A percentile compares a stretch with the other conserved stretches of the same genome.
Evolutionary conservation across 2,113 vertebrate genomes (phyloP).

Genomic region (Cercocebus atys): DNA sequence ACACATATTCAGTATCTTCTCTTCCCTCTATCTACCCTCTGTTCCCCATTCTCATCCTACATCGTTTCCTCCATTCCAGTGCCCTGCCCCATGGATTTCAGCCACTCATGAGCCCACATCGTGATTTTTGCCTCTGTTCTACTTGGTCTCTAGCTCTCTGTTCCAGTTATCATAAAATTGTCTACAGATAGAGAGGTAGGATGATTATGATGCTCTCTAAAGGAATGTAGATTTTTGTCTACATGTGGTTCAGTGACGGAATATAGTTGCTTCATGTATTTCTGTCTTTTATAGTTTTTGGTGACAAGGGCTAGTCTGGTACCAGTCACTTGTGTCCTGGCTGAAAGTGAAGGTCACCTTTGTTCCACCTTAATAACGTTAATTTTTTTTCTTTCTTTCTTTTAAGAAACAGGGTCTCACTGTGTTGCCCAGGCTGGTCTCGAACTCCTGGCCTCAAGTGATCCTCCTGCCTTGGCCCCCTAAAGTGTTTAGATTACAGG

Average conservation of each 20-base stretch:
- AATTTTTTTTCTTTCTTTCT: too few relatives aligned
- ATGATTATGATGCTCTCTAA: not conserved
- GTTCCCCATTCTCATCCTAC: not conserved
- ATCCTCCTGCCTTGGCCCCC: too few relatives aligned
- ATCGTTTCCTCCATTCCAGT: not conserved
- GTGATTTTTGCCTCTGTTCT: not conserved
- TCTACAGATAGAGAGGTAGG: not conserved
- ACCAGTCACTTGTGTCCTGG: not conserved
- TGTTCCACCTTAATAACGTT: not conserved
- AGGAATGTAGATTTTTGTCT: not conserved
- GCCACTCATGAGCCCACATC: not conserved
- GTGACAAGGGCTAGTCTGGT: not conserved
- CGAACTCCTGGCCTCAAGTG: too few relatives aligned
- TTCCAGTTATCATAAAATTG: not conserved
- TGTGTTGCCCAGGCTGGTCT: too few relatives aligned
- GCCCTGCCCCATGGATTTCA: not conserved
- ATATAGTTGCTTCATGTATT: not conserved
- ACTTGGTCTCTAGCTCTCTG: not conserved
- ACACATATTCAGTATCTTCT: not conserved
- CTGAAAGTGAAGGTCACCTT: not conserved
- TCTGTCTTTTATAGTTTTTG: not conserved
- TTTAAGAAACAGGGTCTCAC: too few relatives aligned
- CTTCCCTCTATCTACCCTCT: not conserved
- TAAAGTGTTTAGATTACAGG: too few relatives aligned
- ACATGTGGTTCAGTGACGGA: not conserved